Conservation (phyloP, 2,888 invertebrate species). For the Drosophila maculinotata region DNA sequence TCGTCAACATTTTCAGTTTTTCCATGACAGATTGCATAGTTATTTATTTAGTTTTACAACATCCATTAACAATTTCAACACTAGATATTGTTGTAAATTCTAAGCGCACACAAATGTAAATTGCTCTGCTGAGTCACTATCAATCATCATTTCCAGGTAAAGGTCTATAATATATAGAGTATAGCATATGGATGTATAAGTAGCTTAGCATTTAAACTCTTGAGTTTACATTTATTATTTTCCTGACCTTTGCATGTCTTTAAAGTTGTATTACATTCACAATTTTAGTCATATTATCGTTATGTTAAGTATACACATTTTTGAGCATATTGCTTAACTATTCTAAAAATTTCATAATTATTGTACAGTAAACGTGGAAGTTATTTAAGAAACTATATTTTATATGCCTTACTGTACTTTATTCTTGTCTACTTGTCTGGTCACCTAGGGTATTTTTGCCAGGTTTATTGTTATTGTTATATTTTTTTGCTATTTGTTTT, state of each 20-base stretch:
- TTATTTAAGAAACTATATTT: background rate
- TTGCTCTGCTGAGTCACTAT: conserved; percentile 4
- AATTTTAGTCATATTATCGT: no score
- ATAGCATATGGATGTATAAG: no score
- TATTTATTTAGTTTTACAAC: conserved; percentile 6
- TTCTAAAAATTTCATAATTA: no score
- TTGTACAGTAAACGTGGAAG: background rate
- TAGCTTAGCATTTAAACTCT: no score
- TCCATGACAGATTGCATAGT: conserved; percentile 17
- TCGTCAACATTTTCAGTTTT: conserved; percentile 8
- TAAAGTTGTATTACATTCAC: no score
- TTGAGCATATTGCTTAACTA: no score
- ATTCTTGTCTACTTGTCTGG: conserved; percentile 23
- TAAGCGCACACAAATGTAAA: conserved; percentile 1
- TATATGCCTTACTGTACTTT: no score
- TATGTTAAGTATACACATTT: no score
- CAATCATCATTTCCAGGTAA: background rate
- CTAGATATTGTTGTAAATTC: conserved; percentile 2
- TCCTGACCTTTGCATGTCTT: no score
- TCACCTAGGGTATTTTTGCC: conserved; percentile 1
- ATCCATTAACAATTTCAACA: background rate
- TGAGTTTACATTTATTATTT: no score
- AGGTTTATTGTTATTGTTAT: conserved; percentile 1
- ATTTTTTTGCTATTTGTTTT: conserved; percentile 18
- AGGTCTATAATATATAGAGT: background rate